Base-by-base conservation (phyloP, 2,113 vertebrate genomes). In the Pycnonotus jocosus region DNA sequence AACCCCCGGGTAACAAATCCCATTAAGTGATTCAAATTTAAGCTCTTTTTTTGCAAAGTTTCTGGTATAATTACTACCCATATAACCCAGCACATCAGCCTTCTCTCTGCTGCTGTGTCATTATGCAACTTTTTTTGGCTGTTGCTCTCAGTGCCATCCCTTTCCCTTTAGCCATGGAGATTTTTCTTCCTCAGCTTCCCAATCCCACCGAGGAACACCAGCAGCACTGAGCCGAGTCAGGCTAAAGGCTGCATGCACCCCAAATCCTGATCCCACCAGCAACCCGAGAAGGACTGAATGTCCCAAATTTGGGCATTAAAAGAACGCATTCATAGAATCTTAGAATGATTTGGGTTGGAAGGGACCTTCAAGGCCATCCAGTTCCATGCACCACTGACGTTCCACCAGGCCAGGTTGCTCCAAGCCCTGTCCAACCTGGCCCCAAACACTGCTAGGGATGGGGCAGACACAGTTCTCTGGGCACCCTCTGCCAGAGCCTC, bases 131-230 rank as follows among this genome's bases (percentile, higher is more conserved):
- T 65, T 70, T 79, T 79, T 21, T 7, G 21, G 82, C 73, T 53
- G 42, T 6, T 66, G 69, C 33, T 70, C 25, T 33, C 17, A 31
- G 60, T 42, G 60, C 50, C 56, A 35, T 62, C 83, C 35, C 62
- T 56, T 30, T 18, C 21, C 9, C 60, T 53, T 35, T 1, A 9
- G 22, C 74, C 65, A 11, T 12, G 0, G 9, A 30, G 62, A 12
- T 45, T 62, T 24, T 19, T 61, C n/a, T 22, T 50, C 72, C 42
- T 73, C 1, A 0, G 45, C n/a, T 56, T 42, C 71, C 37, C 82
- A 28, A 21, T 45, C 25, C 56, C 22, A 2, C n/a, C 1, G 8
- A 0, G 10, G 74, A 20, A 37, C 38, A 19, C 1, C 3, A 50
- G 45, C 9, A 4, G 65, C 30, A 16, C 54, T 11, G 3, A 51